Evolutionary conservation across 2,113 vertebrate genomes (phyloP).

Genomic region (Upupa epops): DNA sequence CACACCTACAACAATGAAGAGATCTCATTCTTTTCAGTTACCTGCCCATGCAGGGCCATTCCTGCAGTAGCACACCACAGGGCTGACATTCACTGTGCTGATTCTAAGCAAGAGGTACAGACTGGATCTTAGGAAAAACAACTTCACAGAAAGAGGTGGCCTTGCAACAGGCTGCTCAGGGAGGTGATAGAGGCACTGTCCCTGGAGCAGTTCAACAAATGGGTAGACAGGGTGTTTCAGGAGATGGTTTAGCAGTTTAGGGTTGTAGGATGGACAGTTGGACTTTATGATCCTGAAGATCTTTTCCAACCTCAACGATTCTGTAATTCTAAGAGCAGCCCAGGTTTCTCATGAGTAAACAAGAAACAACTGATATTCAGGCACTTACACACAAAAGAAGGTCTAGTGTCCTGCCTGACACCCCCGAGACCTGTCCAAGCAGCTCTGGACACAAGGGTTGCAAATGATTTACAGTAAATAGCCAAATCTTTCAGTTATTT

Average conservation of each 20-base stretch:
- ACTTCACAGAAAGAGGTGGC: too few species aligned
- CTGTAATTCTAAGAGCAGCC: neutral
- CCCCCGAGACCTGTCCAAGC: neutral
- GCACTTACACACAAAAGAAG: neutral
- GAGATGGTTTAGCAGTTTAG: too few species aligned
- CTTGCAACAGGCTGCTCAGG: too few species aligned
- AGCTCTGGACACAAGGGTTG: neutral
- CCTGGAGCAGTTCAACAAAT: too few species aligned
- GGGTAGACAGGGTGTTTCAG: too few species aligned
- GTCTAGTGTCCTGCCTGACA: accelerated
- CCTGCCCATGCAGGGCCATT: neutral
- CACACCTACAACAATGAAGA: accelerated
- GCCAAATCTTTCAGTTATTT: neutral
- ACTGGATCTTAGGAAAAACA: too few species aligned
- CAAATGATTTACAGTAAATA: neutral
- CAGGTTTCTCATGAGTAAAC: neutral
- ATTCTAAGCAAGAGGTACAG: too few species aligned
- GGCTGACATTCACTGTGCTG: neutral
- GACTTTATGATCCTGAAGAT: too few species aligned
- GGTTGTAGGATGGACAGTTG: too few species aligned
- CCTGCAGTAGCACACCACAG: accelerated
- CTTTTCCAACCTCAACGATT: too few species aligned
- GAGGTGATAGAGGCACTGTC: too few species aligned
- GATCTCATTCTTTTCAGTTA: neutral
- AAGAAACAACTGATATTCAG: neutral